Evolutionary conservation across 1,140 invertebrate species (phyloP), one percentile per base, ranked within the genome.

Genomic region (Xylocopa sonorina): DNA sequence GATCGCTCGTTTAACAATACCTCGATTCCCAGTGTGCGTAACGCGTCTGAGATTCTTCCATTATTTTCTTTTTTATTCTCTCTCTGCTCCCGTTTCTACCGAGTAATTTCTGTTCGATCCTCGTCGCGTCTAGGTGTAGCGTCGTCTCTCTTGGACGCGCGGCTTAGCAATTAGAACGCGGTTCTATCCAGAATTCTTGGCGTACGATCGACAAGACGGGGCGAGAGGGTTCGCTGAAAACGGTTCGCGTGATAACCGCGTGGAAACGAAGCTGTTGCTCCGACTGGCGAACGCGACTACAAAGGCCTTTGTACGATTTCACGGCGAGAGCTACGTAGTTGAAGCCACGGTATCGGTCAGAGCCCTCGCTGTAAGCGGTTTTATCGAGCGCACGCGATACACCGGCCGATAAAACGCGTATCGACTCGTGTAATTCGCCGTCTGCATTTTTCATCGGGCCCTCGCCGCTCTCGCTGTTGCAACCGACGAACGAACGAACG

Each of bases 331-430:
- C 32, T 76, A 46, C 58, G 53, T 72, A 43, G 55, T 78, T 41
- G 58, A 62, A 62, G 67, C 62, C 77, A 29, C n/a, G 79, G 79
- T 87, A 87, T 88, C 88, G 86, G 88, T 88, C 88, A 88, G 79
- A 88, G 86, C 82, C 80, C 86, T 68, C 85, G 57, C 14, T 41
- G 68, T 68, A 62, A 80, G 66, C 68, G 78, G 57, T 58, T 82
- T 87, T 87, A 87, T 87, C 86, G 73, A 64, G 58, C 69, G 67
- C 69, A 76, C 64, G 78, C 82, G 76, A 77, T 84, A 86, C 60
- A 77, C 67, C n/a, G 67, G 55, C 48, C 76, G 86, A 87, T 87
- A 87, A 87, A 80, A 75, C 72, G 69, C 58, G 60, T 81, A 85
- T 72, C 84, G 62, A 32, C 48, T 66, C 53, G 43, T 72, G 64